Base-by-base conservation (phyloP, 2,797 vertebrate species). In the Astyanax mexicanus region DNA sequence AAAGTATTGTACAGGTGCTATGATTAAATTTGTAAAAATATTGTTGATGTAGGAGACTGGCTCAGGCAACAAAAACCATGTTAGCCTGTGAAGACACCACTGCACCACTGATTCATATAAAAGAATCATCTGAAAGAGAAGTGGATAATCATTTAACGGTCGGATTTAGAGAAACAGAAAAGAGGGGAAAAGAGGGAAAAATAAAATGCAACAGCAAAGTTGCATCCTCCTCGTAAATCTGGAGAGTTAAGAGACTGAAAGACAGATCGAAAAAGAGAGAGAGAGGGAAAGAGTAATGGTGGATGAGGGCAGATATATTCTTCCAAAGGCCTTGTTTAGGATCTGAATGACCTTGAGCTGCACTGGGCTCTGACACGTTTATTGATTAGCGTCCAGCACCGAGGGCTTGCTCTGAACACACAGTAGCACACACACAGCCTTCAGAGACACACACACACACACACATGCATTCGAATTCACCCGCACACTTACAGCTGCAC, bases 281-380 rank as follows among this genome's bases (percentile, higher is more conserved):
- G 57, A 9, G 57, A 75, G 52, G 44, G 72, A 49, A 55, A 65
- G 74, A 74, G 27, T 70, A 71, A 84, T 67, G 67, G 72, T 45
- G 40, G 64, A 40, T 21, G 54, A 62, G 72, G 74, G 74, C 81
- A 82, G 73, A 83, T 80, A 78, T 68, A 80, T 80, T 84, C 62
- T 81, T 78, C 81, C 73, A 75, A 83, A 83, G 78, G 78, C 78
- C 82, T 85, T 74, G 82, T 83, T 86, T 84, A 80, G 80, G 74
- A 82, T 81, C 60, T 45, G 79, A 70, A 77, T 85, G 83, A 88
- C 85, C 85, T 84, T 85, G 86, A 83, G 81, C 79, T 79, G 81
- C 75, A 69, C 80, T 83, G 78, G 79, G 75, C 74, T 70, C 74
- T 83, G 83, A 85, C 81, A 66, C 64, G 69, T 78, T 84, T 88